Conservation (phyloP, 2,888 invertebrate species). For the Anorthoa munda region DNA sequence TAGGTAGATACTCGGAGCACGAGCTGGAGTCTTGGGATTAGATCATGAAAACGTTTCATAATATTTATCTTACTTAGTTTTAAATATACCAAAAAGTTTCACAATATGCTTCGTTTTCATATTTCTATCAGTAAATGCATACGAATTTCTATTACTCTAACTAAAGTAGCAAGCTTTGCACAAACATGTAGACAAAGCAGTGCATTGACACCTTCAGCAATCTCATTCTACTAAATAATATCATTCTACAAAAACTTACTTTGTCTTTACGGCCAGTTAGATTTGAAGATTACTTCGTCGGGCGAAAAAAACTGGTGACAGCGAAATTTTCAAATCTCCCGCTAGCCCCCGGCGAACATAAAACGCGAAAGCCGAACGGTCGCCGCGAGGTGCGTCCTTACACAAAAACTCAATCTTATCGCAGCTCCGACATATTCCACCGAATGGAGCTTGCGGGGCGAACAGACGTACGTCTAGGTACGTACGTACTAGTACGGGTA, state of each 20-base stretch:
- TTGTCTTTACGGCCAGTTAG: constrained; percentile 84
- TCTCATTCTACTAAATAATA: constrained; percentile 62
- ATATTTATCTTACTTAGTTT: not conserved
- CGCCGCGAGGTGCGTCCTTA: constrained; percentile 79
- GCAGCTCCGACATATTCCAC: constrained; percentile 51
- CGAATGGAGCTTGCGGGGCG: constrained; percentile 31
- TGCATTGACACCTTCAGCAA: constrained; percentile 68
- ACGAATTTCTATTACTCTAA: constrained; percentile 19
- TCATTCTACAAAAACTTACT: constrained; percentile 73
- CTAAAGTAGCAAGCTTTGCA: constrained; percentile 7
- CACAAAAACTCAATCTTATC: constrained; percentile 81
- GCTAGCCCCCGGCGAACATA: constrained; percentile 72
- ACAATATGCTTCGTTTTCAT: constrained; percentile 10
- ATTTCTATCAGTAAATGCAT: constrained; percentile 30
- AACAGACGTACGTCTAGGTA: constrained; percentile 22
- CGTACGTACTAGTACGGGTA: constrained; percentile 9
- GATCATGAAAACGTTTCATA: not conserved
- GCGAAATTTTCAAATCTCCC: constrained; percentile 78
- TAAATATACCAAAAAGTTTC: constrained; percentile 1
- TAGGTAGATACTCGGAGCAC: not conserved
- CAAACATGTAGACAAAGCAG: constrained; percentile 42
- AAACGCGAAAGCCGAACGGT: constrained; percentile 70
- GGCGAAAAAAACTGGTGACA: constrained; percentile 80
- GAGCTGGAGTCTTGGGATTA: not conserved
- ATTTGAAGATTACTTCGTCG: constrained; percentile 82